phyloP scores from a whole-genome alignment of 2,888 invertebrate species.

The Leucania comma region DNA sequence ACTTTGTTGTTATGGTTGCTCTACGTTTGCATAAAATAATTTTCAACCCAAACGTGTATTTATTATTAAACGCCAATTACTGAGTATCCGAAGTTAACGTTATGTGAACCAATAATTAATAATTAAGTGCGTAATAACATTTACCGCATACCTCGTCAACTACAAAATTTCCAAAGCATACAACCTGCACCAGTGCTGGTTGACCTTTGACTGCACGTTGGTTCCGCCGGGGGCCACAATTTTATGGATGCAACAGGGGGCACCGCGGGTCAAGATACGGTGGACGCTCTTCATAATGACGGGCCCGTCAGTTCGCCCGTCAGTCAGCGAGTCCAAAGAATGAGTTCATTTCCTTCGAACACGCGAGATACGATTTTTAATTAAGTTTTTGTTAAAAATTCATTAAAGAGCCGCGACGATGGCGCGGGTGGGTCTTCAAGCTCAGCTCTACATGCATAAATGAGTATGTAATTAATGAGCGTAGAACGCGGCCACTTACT shows the following conservation, averaged over 20 bases:
- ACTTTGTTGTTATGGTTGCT: conserved; percentile 20
- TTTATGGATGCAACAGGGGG: conserved; percentile 71
- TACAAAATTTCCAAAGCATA: conserved; percentile 85
- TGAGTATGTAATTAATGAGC: conserved; percentile 87
- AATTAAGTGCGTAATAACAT: conserved; percentile 84
- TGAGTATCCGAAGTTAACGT: conserved; percentile 73
- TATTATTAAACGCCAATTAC: conserved; percentile 70
- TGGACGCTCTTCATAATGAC: conserved; percentile 84
- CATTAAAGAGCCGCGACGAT: conserved; percentile 86
- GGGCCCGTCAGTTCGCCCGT: conserved; percentile 87
- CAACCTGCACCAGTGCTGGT: conserved; percentile 74
- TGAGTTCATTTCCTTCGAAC: conserved; percentile 91
- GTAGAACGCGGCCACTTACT: conserved; percentile 73
- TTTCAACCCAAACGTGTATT: conserved; percentile 23
- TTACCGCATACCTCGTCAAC: conserved; percentile 82
- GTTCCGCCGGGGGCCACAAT: conserved; percentile 74
- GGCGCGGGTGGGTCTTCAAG: conserved; percentile 78
- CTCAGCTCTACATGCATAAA: conserved; percentile 83
- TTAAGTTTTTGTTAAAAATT: conserved; percentile 91
- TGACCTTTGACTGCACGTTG: conserved; percentile 78
- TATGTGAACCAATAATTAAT: conserved; percentile 80
- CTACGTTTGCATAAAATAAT: conserved; percentile 32
- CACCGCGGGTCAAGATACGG: conserved; percentile 73
- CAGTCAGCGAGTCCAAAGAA: conserved; percentile 88
- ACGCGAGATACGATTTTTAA: conserved; percentile 90